A percentile compares a stretch with the other conserved stretches of the same genome.
Conservation (phyloP, 2,888 invertebrate species). For the Melolontha melolontha region DNA sequence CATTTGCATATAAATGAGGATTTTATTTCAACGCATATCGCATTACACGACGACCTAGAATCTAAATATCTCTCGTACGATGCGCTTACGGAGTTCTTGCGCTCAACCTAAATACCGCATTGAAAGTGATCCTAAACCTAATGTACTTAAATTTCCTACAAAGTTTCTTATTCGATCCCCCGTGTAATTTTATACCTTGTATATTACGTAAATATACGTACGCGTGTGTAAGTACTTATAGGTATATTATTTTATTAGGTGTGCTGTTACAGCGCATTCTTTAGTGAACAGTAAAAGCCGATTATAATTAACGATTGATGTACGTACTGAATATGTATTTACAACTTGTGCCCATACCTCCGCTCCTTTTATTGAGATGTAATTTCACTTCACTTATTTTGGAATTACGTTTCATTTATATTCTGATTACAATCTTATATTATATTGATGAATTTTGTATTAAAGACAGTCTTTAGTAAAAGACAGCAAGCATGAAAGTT, state of each 20-base stretch:
- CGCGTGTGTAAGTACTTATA: conserved; percentile 11
- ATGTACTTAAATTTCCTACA: conserved; percentile 32
- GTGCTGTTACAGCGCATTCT: conserved; percentile 10
- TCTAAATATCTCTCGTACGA: conserved; percentile 24
- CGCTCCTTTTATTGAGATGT: too few species aligned
- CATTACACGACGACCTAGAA: conserved; percentile 30
- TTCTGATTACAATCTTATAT: too few species aligned
- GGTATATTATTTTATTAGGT: conserved; percentile 15
- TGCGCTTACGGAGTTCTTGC: conserved; percentile 13
- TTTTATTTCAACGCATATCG: conserved; percentile 36
- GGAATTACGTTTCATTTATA: too few species aligned
- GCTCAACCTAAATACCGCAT: conserved; percentile 24
- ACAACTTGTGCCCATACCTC: too few species aligned
- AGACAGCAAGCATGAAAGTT: too few species aligned
- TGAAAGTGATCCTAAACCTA: conserved; percentile 30
- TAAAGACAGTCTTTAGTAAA: too few species aligned
- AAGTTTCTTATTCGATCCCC: conserved; percentile 19
- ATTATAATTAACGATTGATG: conserved; percentile 1
- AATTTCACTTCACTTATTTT: too few species aligned
- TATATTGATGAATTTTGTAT: too few species aligned
- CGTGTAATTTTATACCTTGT: conserved; percentile 24
- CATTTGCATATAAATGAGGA: conserved; percentile 39
- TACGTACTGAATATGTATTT: too few species aligned
- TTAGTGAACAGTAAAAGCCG: neutral
- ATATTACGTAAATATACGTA: conserved; percentile 21